These are phyloP conservation scores for Heliconius hortense DNA, from an alignment of 2,888 invertebrate genomes.

Conservation along the genomic window DNA sequence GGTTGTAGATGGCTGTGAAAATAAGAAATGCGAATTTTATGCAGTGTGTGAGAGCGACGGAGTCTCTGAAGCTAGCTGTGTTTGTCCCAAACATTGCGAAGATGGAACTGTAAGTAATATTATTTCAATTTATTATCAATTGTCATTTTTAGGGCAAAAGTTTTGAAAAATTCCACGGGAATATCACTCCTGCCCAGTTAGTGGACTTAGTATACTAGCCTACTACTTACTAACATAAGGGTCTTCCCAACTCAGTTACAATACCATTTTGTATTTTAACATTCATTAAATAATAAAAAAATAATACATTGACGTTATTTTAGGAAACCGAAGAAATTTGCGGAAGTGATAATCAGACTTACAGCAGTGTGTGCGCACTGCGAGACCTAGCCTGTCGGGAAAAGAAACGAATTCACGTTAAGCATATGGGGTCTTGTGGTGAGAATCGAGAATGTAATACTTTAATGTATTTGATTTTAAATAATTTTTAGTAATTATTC, in stretches of 20 bases:
- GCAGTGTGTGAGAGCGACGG: constrained; percentile 87
- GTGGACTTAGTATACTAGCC: no score
- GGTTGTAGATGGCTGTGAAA: constrained; percentile 88
- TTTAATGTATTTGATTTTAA: not conserved
- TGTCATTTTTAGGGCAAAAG: no score
- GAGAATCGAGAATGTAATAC: constrained; percentile 54
- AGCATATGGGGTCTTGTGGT: constrained; percentile 94
- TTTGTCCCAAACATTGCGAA: constrained; percentile 84
- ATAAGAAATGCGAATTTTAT: constrained; percentile 90
- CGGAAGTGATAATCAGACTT: constrained; percentile 92
- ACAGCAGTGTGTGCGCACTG: constrained; percentile 92
- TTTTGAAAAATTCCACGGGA: no score
- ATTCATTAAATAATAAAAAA: not conserved
- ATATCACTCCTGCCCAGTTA: no score
- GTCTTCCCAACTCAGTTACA: constrained; percentile 49
- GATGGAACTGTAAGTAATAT: constrained; percentile 72
- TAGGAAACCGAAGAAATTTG: constrained; percentile 87
- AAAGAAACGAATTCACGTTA: constrained; percentile 86
- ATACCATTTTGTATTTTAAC: constrained; percentile 76
- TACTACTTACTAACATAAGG: not conserved
- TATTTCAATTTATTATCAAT: no score
- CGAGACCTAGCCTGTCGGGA: constrained; percentile 89
- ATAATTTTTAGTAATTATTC: no score
- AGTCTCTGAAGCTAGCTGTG: constrained; percentile 82
- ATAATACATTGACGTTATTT: constrained; percentile 18